phyloP scores from a whole-genome alignment of 2,113 vertebrate species.

The Australoheros scitulus region DNA sequence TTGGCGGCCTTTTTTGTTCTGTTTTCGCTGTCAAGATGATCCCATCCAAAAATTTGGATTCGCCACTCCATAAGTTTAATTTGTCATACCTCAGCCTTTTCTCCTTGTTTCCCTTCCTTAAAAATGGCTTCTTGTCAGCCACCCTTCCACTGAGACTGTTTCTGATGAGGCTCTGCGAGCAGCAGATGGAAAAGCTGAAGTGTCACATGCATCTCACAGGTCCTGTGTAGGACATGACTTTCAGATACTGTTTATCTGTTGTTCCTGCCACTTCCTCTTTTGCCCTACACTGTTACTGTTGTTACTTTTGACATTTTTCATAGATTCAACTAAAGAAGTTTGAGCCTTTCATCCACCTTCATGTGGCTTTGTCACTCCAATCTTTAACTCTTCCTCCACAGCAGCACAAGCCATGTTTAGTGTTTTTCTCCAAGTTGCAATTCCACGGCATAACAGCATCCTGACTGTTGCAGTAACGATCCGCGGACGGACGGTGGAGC shows the following conservation, averaged over 20 bases:
- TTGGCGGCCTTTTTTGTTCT: too few species aligned
- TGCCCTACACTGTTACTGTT: neutral
- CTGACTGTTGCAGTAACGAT: neutral
- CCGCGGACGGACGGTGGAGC: too few species aligned
- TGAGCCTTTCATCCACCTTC: too few species aligned
- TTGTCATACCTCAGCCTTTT: too few species aligned
- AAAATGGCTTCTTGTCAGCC: neutral
- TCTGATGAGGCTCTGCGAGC: neutral
- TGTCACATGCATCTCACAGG: neutral
- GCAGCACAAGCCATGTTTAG: neutral
- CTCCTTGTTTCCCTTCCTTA: too few species aligned
- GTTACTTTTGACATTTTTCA: neutral
- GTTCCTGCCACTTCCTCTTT: neutral
- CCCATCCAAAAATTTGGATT: too few species aligned
- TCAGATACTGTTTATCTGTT: neutral
- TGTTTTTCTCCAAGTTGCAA: neutral
- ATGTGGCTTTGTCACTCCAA: neutral
- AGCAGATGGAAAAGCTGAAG: neutral
- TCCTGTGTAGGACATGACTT: neutral
- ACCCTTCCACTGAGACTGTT: neutral
- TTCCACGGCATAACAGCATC: neutral
- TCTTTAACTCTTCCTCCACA: neutral
- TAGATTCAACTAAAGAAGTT: neutral
- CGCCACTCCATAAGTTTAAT: too few species aligned
- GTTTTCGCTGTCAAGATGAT: too few species aligned